A percentile compares a stretch with the other conserved stretches of the same genome.
Conservation (phyloP, 2,797 vertebrate genomes). For the Eulemur coronatus region DNA sequence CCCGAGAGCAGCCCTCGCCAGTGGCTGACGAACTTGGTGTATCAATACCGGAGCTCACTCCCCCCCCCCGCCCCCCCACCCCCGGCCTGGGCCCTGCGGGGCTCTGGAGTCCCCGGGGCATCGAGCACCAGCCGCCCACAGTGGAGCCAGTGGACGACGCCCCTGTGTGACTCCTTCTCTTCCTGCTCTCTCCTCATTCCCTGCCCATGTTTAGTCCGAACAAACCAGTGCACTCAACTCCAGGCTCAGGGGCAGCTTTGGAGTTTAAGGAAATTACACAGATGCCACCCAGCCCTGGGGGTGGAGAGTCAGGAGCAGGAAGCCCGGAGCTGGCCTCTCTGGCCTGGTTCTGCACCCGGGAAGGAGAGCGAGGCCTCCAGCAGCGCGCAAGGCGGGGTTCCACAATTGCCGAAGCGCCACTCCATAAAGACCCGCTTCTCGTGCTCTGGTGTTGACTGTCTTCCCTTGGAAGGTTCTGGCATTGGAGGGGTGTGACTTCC, state of each 20-base stretch:
- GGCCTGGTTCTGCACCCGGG: not conserved
- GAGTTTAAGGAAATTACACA: not conserved
- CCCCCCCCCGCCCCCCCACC: too few relatives aligned
- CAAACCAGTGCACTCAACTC: not conserved
- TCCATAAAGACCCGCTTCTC: not conserved
- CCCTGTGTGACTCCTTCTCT: not conserved
- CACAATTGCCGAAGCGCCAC: fast-evolving
- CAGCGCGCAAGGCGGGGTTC: not conserved
- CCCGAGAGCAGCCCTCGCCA: fast-evolving
- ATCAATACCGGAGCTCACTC: not conserved
- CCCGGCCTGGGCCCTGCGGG: not conserved
- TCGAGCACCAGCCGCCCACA: fast-evolving
- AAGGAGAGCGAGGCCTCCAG: fast-evolving
- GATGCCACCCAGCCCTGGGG: not conserved
- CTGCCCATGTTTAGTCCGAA: not conserved
- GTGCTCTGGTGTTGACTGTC: fast-evolving
- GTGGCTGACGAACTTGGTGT: fast-evolving
- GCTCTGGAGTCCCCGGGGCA: not conserved
- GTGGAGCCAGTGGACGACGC: fast-evolving
- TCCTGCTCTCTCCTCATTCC: not conserved
- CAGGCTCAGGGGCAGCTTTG: not conserved
- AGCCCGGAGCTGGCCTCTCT: not conserved
- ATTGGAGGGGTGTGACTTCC: not conserved
- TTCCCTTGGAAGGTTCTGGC: not conserved
- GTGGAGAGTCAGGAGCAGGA: not conserved